Percentiles rank a stretch among this genome's conserved stretches.
These are phyloP conservation scores for Lepus europaeus DNA, from an alignment of 2,113 vertebrate genomes.

Conservation along the genomic window DNA sequence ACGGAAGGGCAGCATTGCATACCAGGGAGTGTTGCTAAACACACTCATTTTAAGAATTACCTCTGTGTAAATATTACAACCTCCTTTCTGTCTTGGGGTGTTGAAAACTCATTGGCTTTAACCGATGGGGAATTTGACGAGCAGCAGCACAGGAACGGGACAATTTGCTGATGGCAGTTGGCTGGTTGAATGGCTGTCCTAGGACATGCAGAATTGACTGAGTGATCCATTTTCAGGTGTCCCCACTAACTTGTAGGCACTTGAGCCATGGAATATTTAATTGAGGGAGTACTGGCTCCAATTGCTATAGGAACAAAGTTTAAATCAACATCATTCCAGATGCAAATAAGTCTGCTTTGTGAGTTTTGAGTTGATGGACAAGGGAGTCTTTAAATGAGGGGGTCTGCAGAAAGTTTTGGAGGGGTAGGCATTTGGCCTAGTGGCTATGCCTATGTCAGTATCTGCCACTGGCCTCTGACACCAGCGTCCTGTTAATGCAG, in stretches of 20 bases:
- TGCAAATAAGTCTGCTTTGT: not conserved
- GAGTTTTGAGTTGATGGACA: constrained; percentile 8
- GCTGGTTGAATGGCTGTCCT: not conserved
- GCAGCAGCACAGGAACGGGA: constrained; percentile 4
- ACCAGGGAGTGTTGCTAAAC: constrained; percentile 22
- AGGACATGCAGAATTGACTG: not conserved
- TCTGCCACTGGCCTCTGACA: too few species aligned
- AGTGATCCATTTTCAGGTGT: constrained; percentile 3
- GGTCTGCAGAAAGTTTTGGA: too few species aligned
- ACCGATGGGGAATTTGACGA: not conserved
- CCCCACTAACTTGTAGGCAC: not conserved
- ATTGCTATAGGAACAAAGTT: not conserved
- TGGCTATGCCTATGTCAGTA: too few species aligned
- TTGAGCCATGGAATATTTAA: not conserved
- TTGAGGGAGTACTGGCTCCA: constrained; percentile 28
- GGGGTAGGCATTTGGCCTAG: too few species aligned
- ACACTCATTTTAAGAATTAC: not conserved
- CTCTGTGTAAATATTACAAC: not conserved
- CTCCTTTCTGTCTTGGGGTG: not conserved
- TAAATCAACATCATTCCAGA: not conserved
- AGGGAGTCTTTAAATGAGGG: not conserved
- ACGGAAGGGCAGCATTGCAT: not conserved
- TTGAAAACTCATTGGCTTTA: constrained; percentile 21
- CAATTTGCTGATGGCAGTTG: not conserved
- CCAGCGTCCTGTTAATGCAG: too few species aligned